phyloP scores from a whole-genome alignment of 2,113 vertebrate species.

The Aphyosemion australe region DNA sequence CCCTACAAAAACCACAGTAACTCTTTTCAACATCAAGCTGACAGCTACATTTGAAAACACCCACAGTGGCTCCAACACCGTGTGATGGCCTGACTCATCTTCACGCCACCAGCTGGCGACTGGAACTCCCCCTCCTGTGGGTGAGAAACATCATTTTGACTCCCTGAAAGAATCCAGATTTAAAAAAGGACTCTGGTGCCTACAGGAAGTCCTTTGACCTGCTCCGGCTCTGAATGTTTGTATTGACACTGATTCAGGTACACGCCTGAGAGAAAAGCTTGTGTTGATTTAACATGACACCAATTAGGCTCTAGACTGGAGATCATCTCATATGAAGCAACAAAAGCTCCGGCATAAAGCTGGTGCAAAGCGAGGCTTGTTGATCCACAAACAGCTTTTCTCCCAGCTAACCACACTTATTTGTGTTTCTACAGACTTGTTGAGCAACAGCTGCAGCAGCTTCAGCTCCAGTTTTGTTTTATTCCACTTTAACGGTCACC shows the following conservation, averaged over 20 bases:
- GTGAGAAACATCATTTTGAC: background rate
- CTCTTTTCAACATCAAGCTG: constrained; percentile 26
- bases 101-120: background rate
- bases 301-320: background rate
- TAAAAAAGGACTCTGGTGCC: constrained; percentile 8
- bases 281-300: background rate
- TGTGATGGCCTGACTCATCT: constrained; percentile 8
- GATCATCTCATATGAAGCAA: constrained; percentile 4
- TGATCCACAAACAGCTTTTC: background rate
- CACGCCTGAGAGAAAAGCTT: background rate
- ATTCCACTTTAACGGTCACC: constrained; percentile 4
- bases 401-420: constrained; percentile 29
- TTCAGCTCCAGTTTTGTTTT: background rate
- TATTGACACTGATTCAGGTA: background rate
- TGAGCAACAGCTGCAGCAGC: constrained; percentile 24
- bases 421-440: constrained; percentile 41
- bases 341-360: background rate
- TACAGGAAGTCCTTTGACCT: constrained; percentile 23
- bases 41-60: constrained; percentile 24
- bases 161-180: background rate
- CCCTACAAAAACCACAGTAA: constrained; percentile 11
- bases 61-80: constrained; percentile 10
- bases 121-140: constrained; percentile 19
- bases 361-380: background rate
- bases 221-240: background rate